Evolutionary conservation across 2,797 vertebrate genomes (phyloP), one percentile per base, ranked within the genome.

Genomic region (Forpus xanthops): DNA sequence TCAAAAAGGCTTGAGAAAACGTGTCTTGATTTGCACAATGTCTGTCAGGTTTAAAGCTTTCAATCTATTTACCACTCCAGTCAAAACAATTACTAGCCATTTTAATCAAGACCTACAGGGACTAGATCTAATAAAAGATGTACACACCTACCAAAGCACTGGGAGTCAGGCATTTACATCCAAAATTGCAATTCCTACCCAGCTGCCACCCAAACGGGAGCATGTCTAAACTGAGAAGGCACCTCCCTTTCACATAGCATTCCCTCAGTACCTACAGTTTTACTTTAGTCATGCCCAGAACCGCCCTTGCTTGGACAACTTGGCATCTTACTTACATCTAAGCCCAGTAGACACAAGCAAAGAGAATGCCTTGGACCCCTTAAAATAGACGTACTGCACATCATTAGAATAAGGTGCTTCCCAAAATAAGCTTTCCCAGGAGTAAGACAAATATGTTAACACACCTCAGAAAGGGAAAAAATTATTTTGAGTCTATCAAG

Each of bases 171-270:
- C 42, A 62, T 52, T 88, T 86, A n/a, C 61, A 94, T 94, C 39
- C 82, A 81, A 50, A 91, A 62, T 1, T 31, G 27, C 50, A 90
- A 86, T 91, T 83, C 45, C 73, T 91, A 39, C 58, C 50, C 50
- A 66, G 83, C 50, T 94, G 93, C 91, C 94, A 96, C 95, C 90
- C 70, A 86, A 58, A 70, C 2, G 50, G 67, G 42, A 93, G 94
- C 95, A 86, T 93, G 95, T 94, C 85, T 86, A 27, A 96, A 96
- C 94, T 55, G 53, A 93, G 66, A 86, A 91, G 79, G 72, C 70
- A 62, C 83, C 90, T 94, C 91, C 96, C 85, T 93, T 88, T 82
- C 74, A 0, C 5, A 4, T 53, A 93, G 91, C 42, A 39, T 87
- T 62, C 50, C 81, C 58, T 75, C 58, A 49, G 44, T 52, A 84